phyloP scores from a whole-genome alignment of 2,888 invertebrate genomes.

The Drosophila anomelani region DNA sequence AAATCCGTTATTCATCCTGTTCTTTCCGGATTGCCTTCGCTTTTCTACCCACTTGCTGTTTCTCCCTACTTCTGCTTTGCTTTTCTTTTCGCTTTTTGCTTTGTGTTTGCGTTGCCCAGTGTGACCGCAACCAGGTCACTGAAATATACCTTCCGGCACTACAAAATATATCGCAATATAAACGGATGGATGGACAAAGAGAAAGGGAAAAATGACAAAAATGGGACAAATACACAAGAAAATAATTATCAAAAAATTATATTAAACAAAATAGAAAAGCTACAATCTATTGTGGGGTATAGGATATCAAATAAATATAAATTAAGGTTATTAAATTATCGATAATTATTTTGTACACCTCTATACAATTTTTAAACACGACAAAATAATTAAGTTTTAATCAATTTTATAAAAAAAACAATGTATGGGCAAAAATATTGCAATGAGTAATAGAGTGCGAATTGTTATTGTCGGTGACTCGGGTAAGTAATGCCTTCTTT shows the following conservation, averaged over 20 bases:
- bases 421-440: not conserved
- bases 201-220: not conserved
- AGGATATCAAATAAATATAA: not conserved
- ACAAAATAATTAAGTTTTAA: not conserved
- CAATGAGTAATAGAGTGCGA: constrained; percentile 86
- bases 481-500: constrained; percentile 86
- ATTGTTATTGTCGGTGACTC: constrained; percentile 97
- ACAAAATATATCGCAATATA: constrained; percentile 1
- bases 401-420: not conserved
- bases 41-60: constrained; percentile 8
- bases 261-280: not conserved
- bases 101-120: constrained; percentile 17
- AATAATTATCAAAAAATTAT: not conserved
- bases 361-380: not conserved
- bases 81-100: constrained; percentile 8
- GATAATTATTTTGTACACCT: not conserved
- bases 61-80: constrained; percentile 11
- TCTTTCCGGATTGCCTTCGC: constrained; percentile 2
- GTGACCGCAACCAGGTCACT: not conserved
- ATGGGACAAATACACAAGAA: not conserved
- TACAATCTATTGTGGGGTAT: not conserved
- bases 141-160: constrained; percentile 1
- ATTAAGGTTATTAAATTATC: not conserved
- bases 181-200: not conserved
- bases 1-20: constrained; percentile 89